Evolutionary conservation across 2,888 invertebrate genomes (phyloP), one percentile per base, ranked within the genome.

Genomic region (Polydrusus cervinus): DNA sequence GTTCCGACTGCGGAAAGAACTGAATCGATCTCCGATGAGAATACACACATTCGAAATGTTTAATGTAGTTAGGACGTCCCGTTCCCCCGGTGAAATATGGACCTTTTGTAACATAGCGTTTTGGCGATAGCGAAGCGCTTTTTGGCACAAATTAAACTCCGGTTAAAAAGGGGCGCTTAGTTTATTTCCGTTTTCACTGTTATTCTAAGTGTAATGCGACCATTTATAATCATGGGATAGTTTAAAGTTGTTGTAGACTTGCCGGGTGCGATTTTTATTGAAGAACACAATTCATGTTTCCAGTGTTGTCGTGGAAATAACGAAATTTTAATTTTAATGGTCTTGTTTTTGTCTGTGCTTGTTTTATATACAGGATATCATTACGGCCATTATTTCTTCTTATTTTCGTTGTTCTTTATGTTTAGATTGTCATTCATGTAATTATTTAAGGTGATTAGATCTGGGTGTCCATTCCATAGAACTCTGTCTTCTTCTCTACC

Each of bases 71-170:
- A 45, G 62, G 62, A 62, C 62, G 18, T 62, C 45, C 47, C 68
- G 68, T 55, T 64, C 38, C 40, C 66, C n/a, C n/a, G 13, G 72
- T 60, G 51, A 66, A 72, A 72, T 69, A 69, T 69, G 60, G 60
- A 20, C 47, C 68, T 69, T 69, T 69, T 69, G 60, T 69, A 43
- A 47, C 18, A 68, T 40, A 43, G 16, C 57, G 45, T 55, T 45
- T 53, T 20, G 43, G 53, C 55, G 18, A 25, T 18, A 13, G 60
- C 47, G n/a, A 11, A 60, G 45, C 45, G 57, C 57, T 69, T 69
- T 68, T 69, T 47, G 57, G 60, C 68, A 60, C 57, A 69, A 69
- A 57, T 69, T 69, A 69, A 69, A 45, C 61, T 7, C 14, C 11
- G 11, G 34, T 57, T 68, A 68, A 69, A 69, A 69, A 43, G 67